Conservation (phyloP, 2,888 invertebrate genomes). For the Chalcis sispes region DNA sequence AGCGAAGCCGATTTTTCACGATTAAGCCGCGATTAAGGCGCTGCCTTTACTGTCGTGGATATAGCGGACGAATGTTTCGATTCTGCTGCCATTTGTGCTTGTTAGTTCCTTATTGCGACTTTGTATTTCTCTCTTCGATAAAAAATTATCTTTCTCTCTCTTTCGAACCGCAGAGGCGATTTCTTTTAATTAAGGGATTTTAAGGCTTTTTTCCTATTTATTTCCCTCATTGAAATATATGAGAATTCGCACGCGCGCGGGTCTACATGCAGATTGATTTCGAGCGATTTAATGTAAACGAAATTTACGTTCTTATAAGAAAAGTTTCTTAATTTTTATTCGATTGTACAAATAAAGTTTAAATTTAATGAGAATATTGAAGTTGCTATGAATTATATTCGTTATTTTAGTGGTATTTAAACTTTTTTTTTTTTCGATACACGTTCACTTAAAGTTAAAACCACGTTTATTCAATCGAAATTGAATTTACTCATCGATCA, state of each 20-base stretch:
- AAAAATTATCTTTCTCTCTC: background rate
- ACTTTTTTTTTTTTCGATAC: no score
- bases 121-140: background rate
- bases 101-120: slow-evolving; percentile 34
- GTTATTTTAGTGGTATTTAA: no score
- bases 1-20: slow-evolving; percentile 32
- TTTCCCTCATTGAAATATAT: slow-evolving; percentile 39
- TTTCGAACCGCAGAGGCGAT: background rate
- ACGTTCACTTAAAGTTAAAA: no score
- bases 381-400: no score
- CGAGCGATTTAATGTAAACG: slow-evolving; percentile 14
- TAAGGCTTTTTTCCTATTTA: background rate
- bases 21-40: slow-evolving; percentile 46
- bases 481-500: no score
- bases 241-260: background rate
- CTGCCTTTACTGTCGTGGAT: background rate
- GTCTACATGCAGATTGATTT: slow-evolving; percentile 8
- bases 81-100: slow-evolving; percentile 28
- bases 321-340: no score
- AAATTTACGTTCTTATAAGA: no score
- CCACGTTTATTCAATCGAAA: no score
- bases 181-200: slow-evolving; percentile 35
- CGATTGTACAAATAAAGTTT: no score
- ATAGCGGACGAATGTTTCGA: slow-evolving; percentile 14
- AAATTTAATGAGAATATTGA: no score